Conservation (phyloP, 2,113 vertebrate genomes). For the Saccopteryx leptura region DNA sequence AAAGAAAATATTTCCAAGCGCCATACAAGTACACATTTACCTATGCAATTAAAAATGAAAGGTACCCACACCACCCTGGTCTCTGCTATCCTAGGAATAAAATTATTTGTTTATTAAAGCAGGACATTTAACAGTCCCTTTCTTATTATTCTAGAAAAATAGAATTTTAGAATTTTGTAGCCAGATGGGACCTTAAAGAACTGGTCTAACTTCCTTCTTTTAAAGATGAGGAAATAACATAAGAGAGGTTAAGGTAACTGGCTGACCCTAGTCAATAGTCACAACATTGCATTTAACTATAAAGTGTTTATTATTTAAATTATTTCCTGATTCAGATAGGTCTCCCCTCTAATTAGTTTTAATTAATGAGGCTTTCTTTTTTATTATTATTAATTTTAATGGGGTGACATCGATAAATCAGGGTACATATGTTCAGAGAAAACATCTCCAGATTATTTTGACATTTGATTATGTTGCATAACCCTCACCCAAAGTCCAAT, state of each 20-base stretch:
- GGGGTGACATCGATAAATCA: too few species aligned
- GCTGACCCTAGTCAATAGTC: neutral
- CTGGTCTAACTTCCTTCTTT: neutral
- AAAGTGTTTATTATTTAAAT: neutral
- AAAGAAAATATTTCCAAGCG: neutral
- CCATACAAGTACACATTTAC: neutral
- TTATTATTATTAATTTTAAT: neutral
- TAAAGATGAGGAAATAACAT: neutral
- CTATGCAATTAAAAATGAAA: neutral
- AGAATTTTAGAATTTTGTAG: slow-evolving; percentile 23
- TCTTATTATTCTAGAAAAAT: neutral
- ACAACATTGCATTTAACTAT: neutral
- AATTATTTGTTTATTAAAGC: neutral
- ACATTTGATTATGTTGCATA: too few species aligned
- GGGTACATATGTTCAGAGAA: too few species aligned
- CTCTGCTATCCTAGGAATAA: slow-evolving; percentile 2
- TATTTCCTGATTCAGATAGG: neutral
- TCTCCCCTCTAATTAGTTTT: neutral
- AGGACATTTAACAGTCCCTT: neutral
- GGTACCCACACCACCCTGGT: neutral
- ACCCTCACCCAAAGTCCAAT: too few species aligned
- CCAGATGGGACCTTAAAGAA: neutral
- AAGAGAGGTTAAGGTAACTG: neutral
- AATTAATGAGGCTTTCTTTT: neutral
- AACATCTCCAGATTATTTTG: too few species aligned